Conservation (phyloP, 2,797 vertebrate species). For the Urocyon cinereoargenteus region DNA sequence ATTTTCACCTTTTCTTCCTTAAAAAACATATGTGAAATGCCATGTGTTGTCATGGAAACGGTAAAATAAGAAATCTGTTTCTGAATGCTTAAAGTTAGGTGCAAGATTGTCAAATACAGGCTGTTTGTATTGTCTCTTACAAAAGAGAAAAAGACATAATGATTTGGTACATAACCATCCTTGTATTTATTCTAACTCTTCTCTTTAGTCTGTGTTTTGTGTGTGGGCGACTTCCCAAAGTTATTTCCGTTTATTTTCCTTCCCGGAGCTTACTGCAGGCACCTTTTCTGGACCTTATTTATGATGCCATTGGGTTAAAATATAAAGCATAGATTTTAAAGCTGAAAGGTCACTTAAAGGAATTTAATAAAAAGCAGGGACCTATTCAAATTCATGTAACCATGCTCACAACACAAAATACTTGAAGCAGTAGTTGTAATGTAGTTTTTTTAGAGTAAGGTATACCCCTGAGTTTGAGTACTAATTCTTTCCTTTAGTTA, state of each 20-base stretch:
- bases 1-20: constrained; percentile 81
- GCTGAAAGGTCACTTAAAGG: neutral
- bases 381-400: neutral
- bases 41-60: constrained; percentile 89
- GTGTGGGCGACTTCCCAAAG: neutral
- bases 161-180: neutral
- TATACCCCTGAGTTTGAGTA: neutral
- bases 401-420: neutral
- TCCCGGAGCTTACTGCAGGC: neutral
- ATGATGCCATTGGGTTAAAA: neutral
- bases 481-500: neutral
- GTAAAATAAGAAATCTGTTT: constrained; percentile 84
- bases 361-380: neutral
- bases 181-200: neutral
- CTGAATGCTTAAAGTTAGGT: constrained; percentile 60
- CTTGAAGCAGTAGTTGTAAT: neutral
- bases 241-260: neutral
- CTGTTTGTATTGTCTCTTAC: constrained; percentile 72
- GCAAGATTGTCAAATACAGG: constrained; percentile 74
- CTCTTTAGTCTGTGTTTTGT: neutral
- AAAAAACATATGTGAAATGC: constrained; percentile 77
- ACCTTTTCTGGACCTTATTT: neutral
- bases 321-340: neutral
- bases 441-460: neutral
- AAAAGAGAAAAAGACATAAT: constrained; percentile 51